A percentile compares a stretch with the other conserved stretches of the same genome.
These are phyloP conservation scores for Sylvia atricapilla DNA, from an alignment of 2,113 vertebrate genomes.

Conservation along the genomic window DNA sequence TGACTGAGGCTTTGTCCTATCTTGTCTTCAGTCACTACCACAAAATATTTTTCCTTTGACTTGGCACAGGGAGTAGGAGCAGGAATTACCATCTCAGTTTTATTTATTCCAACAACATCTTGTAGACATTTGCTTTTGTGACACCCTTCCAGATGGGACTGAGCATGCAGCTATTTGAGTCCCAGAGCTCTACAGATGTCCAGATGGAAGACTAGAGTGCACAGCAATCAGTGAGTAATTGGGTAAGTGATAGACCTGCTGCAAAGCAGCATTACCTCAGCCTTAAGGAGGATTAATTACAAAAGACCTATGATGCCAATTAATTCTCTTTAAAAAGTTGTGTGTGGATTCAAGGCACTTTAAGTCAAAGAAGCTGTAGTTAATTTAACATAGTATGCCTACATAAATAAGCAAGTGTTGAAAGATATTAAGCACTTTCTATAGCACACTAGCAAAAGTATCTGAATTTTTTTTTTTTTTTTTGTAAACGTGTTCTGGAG, in stretches of 20 bases:
- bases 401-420: background rate
- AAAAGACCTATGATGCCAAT: slow-evolving; percentile 43
- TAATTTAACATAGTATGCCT: slow-evolving; percentile 1
- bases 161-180: slow-evolving; percentile 33
- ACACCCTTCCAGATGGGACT: slow-evolving; percentile 51
- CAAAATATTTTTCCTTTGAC: background rate
- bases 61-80: background rate
- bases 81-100: background rate
- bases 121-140: slow-evolving; percentile 39
- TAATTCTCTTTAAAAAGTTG: slow-evolving; percentile 56
- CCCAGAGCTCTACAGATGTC: slow-evolving; percentile 48
- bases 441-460: background rate
- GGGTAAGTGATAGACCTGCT: slow-evolving; percentile 59
- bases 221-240: slow-evolving; percentile 55
- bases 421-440: background rate
- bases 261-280: slow-evolving; percentile 56
- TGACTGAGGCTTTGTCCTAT: background rate
- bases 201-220: slow-evolving; percentile 47
- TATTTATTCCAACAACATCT: slow-evolving; percentile 41
- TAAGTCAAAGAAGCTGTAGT: slow-evolving; percentile 16
- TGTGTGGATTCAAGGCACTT: background rate
- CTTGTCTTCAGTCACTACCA: background rate
- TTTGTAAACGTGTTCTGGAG: background rate
- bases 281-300: slow-evolving; percentile 60
- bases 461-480: background rate